These are phyloP conservation scores for Nebria brevicollis DNA, from an alignment of 2,888 invertebrate species.

Conservation along the genomic window DNA sequence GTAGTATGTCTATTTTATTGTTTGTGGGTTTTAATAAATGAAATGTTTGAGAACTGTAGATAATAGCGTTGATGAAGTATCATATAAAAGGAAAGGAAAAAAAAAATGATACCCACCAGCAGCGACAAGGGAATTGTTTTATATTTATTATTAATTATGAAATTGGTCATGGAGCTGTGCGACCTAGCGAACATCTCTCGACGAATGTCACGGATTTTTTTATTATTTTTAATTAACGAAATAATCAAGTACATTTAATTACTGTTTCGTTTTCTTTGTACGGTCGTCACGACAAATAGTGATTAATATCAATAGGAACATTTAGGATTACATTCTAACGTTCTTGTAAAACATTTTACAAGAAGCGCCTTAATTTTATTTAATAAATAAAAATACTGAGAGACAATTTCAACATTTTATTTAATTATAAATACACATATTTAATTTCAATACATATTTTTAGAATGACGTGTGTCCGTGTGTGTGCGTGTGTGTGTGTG, in stretches of 20 bases:
- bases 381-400: neutral
- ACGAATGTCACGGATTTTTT: slow-evolving; percentile 1
- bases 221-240: neutral
- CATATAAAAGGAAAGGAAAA: neutral
- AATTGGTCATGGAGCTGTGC: slow-evolving; percentile 9
- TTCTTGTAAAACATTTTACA: neutral
- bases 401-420: neutral
- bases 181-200: neutral
- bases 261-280: neutral
- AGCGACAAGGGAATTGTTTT: slow-evolving; percentile 6
- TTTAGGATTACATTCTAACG: neutral
- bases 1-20: too few relatives aligned
- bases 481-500: too few relatives aligned
- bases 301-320: neutral
- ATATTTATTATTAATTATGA: slow-evolving; percentile 7
- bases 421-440: too few relatives aligned
- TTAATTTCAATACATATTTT: too few relatives aligned
- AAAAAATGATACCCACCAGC: neutral
- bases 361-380: neutral
- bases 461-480: too few relatives aligned
- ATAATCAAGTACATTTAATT: slow-evolving; percentile 21
- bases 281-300: slow-evolving; percentile 10
- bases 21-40: neutral
- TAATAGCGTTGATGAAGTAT: neutral
- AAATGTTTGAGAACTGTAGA: neutral